Conservation (phyloP, 2,113 vertebrate species). For the Mirza zaza region DNA sequence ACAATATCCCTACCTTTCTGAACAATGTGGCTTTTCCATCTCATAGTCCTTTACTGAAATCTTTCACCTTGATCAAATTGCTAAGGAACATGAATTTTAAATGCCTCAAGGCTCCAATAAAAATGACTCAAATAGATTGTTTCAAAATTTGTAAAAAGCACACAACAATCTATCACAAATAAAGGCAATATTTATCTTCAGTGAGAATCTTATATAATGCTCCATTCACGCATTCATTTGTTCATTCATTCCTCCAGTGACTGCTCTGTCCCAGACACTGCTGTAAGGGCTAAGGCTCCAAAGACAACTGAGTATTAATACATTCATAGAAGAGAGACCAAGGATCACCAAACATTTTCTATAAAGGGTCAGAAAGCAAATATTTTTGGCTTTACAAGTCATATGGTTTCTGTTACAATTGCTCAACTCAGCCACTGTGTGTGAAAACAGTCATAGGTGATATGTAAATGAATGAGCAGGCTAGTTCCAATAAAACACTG, state of each 20-base stretch:
- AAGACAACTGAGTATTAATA: background rate
- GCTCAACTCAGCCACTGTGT: background rate
- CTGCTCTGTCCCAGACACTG: background rate
- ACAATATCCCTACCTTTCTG: background rate
- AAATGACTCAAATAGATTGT: background rate
- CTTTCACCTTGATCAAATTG: conserved; percentile 35
- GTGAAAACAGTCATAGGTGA: background rate
- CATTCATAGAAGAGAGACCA: background rate
- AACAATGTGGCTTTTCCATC: background rate
- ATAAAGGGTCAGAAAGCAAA: background rate
- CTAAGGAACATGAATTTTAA: conserved; percentile 51
- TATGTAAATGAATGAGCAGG: background rate
- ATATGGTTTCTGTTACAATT: background rate
- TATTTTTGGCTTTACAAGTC: background rate
- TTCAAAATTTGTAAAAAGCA: conserved; percentile 7
- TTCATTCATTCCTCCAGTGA: background rate
- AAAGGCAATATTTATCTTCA: background rate
- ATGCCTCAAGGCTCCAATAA: conserved; percentile 14
- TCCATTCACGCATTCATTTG: background rate
- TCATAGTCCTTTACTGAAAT: conserved; percentile 33
- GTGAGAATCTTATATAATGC: background rate
- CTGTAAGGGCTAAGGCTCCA: background rate
- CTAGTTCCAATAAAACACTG: background rate
- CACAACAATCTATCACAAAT: background rate
- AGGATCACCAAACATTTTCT: background rate